Percentiles rank a stretch among this genome's conserved stretches.
Evolutionary conservation across 2,797 vertebrate genomes (phyloP).

Genomic region (Rhadinocentrus ornatus): DNA sequence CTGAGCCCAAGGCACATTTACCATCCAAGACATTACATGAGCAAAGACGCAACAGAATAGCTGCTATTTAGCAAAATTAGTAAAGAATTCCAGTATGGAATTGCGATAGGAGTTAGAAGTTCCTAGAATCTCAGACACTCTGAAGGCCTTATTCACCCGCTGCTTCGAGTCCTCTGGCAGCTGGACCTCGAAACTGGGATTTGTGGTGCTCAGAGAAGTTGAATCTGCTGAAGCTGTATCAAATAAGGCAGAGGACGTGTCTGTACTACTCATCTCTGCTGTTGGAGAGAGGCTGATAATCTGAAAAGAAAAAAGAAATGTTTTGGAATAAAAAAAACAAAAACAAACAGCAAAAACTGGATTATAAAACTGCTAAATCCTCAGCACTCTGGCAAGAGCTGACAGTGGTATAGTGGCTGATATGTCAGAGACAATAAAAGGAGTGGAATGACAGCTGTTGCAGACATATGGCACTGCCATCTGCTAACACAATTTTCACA

Average conservation of each 20-base stretch:
- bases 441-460: conserved; percentile 37
- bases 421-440: conserved; percentile 12
- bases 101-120: conserved; percentile 72
- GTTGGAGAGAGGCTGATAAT: conserved; percentile 91
- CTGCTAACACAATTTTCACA: conserved; percentile 20
- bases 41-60: conserved; percentile 37
- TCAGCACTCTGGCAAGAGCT: conserved; percentile 1
- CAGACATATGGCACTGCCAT: conserved; percentile 41
- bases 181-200: conserved; percentile 87
- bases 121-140: conserved; percentile 86
- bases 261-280: conserved; percentile 87
- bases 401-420: neutral
- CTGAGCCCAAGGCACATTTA: conserved; percentile 53
- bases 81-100: conserved; percentile 80
- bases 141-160: conserved; percentile 86
- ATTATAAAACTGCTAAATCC: conserved; percentile 14
- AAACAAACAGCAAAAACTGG: neutral
- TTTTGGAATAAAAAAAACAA: conserved; percentile 10
- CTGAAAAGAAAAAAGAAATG: conserved; percentile 76
- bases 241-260: conserved; percentile 85
- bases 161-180: conserved; percentile 88
- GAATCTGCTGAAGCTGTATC: conserved; percentile 83
- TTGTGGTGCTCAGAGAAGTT: conserved; percentile 85
- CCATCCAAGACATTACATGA: conserved; percentile 43
- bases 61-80: conserved; percentile 79